These are phyloP conservation scores for Macroglossus sobrinus DNA, from an alignment of 2,113 vertebrate species.

Conservation along the genomic window DNA sequence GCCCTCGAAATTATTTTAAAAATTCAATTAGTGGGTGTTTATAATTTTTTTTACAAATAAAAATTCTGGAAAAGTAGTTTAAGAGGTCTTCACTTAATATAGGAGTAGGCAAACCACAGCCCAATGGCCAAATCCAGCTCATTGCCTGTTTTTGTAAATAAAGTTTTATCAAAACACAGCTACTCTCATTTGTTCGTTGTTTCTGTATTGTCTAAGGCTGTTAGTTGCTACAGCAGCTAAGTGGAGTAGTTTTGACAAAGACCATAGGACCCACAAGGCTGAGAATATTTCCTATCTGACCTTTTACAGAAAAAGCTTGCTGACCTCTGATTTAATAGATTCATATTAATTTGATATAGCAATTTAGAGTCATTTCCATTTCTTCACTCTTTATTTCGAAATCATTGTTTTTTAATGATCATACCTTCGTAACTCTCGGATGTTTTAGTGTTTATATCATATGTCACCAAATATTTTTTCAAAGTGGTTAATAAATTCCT, in stretches of 20 bases:
- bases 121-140: background rate
- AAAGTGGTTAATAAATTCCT: background rate
- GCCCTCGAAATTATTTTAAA: background rate
- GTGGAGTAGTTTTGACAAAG: background rate
- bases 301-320: background rate
- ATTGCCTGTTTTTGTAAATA: background rate
- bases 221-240: background rate
- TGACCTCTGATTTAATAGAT: background rate
- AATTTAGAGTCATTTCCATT: background rate
- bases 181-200: background rate
- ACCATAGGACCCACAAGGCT: background rate
- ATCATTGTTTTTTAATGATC: background rate
- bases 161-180: background rate
- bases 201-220: background rate
- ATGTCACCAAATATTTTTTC: background rate
- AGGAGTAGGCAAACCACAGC: background rate
- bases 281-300: background rate
- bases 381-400: constrained; percentile 14
- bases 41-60: background rate
- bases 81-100: background rate
- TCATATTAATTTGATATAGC: background rate
- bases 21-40: background rate
- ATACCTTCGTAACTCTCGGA: background rate
- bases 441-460: background rate
- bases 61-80: constrained; percentile 11